phyloP scores from a whole-genome alignment of 1,140 invertebrate species.

The Dinoponera quadriceps region DNA sequence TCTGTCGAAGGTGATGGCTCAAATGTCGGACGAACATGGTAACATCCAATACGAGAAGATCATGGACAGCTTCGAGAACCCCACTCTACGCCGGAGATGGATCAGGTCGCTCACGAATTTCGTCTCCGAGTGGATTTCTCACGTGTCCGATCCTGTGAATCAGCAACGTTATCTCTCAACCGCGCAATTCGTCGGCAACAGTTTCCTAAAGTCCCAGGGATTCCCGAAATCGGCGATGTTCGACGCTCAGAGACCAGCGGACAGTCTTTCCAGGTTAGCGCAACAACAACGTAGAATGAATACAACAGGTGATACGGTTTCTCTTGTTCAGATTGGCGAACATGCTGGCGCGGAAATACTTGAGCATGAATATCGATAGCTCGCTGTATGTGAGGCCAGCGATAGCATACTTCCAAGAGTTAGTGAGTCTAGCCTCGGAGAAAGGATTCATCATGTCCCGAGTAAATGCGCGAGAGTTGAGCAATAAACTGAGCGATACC shows the following conservation, averaged over 20 bases:
- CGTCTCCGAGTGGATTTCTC: constrained; percentile 90
- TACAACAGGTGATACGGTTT: constrained; percentile 24
- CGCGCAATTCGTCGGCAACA: constrained; percentile 90
- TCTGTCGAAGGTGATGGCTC: constrained; percentile 87
- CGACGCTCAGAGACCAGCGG: constrained; percentile 88
- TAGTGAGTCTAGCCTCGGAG: constrained; percentile 89
- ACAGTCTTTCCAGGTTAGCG: constrained; percentile 87
- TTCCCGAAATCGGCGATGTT: constrained; percentile 90
- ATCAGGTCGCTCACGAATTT: constrained; percentile 91
- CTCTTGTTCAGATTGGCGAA: constrained; percentile 86
- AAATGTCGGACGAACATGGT: constrained; percentile 88
- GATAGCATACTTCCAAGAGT: constrained; percentile 89
- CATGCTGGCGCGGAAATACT: constrained; percentile 89
- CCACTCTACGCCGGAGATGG: constrained; percentile 91
- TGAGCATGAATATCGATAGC: constrained; percentile 90
- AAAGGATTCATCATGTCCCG: constrained; percentile 88
- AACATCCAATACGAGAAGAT: constrained; percentile 90
- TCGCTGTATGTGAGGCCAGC: constrained; percentile 91
- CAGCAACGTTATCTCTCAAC: constrained; percentile 91
- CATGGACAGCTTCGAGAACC: constrained; percentile 92
- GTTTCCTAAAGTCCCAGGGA: constrained; percentile 91
- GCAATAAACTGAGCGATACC: constrained; percentile 91
- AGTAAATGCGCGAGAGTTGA: constrained; percentile 88
- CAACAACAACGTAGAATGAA: background rate
- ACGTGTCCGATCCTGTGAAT: constrained; percentile 90